These are phyloP conservation scores for Epinephelus moara DNA, from an alignment of 2,113 vertebrate genomes.

Conservation along the genomic window DNA sequence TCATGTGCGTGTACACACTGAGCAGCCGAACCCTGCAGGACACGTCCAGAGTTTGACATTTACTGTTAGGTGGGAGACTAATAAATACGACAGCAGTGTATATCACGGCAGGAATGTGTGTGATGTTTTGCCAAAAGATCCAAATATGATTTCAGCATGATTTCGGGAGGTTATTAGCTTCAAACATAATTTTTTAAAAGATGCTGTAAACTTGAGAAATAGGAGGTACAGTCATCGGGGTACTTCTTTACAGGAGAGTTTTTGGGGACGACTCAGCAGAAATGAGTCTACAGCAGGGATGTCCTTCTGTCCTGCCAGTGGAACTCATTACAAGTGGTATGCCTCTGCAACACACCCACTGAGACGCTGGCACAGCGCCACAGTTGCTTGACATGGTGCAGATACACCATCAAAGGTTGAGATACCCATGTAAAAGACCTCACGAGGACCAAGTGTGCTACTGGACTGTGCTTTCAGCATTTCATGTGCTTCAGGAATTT, in stretches of 20 bases:
- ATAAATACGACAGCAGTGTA: slow-evolving; percentile 63
- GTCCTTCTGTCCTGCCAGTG: slow-evolving; percentile 42
- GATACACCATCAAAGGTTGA: slow-evolving; percentile 73
- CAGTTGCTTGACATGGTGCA: slow-evolving; percentile 52
- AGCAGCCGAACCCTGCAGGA: slow-evolving; percentile 59
- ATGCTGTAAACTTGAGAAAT: slow-evolving; percentile 59
- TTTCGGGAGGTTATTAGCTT: slow-evolving; percentile 54
- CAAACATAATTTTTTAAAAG: slow-evolving; percentile 57
- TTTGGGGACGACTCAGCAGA: slow-evolving; percentile 53
- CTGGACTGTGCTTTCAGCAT: slow-evolving; percentile 41
- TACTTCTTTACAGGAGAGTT: slow-evolving; percentile 41
- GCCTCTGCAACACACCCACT: slow-evolving; percentile 58
- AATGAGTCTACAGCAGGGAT: slow-evolving; percentile 35
- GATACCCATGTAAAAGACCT: slow-evolving; percentile 63
- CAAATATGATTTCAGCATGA: slow-evolving; percentile 66
- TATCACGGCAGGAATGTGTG: slow-evolving; percentile 61
- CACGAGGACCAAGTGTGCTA: slow-evolving; percentile 42
- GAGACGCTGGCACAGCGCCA: slow-evolving; percentile 51
- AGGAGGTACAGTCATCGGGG: slow-evolving; percentile 21
- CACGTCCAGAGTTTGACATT: slow-evolving; percentile 65
- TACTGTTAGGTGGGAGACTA: slow-evolving; percentile 64
- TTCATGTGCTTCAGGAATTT: slow-evolving; percentile 45
- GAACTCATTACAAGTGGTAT: slow-evolving; percentile 67
- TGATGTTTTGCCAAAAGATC: slow-evolving; percentile 71
- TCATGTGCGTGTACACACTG: slow-evolving; percentile 45